phyloP scores from a whole-genome alignment of 2,113 vertebrate genomes.

The Chaetura pelagica region DNA sequence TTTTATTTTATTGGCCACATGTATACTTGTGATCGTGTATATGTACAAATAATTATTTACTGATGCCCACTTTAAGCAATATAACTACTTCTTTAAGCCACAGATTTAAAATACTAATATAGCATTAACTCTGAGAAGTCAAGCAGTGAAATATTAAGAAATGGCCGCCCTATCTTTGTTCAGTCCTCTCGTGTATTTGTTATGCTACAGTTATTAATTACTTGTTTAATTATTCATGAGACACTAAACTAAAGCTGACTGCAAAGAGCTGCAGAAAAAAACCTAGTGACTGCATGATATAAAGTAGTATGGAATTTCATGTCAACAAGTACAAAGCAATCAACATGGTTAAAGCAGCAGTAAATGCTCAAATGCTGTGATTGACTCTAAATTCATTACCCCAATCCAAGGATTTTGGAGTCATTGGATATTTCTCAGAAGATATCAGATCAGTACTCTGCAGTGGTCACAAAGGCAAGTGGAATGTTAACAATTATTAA shows the following conservation, averaged over 20 bases:
- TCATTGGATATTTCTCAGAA: constrained; percentile 41
- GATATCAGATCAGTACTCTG: constrained; percentile 21
- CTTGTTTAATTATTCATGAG: constrained; percentile 39
- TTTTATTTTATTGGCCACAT: neutral
- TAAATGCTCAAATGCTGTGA: neutral
- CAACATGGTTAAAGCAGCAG: constrained; percentile 14
- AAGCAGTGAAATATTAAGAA: neutral
- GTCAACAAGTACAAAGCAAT: constrained; percentile 31
- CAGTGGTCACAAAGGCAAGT: neutral
- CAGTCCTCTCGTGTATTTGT: neutral
- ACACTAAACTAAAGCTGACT: neutral
- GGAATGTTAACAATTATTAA: constrained; percentile 30
- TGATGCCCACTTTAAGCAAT: neutral
- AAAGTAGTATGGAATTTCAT: neutral
- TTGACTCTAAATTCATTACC: constrained; percentile 24
- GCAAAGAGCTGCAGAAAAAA: neutral
- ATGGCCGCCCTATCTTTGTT: neutral
- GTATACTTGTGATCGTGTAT: fast-evolving
- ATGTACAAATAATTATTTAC: neutral
- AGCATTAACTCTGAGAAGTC: neutral
- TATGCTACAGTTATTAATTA: constrained; percentile 32
- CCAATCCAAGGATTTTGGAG: neutral
- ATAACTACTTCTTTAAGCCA: neutral
- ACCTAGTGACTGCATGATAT: neutral
- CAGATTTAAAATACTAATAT: neutral